Evolutionary conservation across 2,113 vertebrate species (phyloP), one percentile per base, ranked within the genome.

Genomic region (Heterotis niloticus): DNA sequence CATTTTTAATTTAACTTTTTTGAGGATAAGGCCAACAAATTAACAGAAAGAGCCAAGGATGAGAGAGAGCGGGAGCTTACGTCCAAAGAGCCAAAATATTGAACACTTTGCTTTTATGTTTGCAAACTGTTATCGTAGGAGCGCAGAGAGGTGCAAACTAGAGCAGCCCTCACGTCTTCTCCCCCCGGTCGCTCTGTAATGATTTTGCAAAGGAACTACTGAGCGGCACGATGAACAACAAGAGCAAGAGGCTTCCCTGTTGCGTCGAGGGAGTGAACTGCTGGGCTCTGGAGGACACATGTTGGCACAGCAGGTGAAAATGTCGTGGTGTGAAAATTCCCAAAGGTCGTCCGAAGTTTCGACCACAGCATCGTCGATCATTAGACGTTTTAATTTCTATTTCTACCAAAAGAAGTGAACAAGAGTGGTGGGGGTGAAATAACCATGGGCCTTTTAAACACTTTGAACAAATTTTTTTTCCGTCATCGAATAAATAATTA

Each of bases 291-390:
- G 29, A 71, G 62, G 68, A 62, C 65, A 17, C 54, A 65, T 44
- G 54, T 72, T 70, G n/a, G n/a, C n/a, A n/a, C n/a, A n/a, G n/a
- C n/a, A n/a, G n/a, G n/a, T n/a, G n/a, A n/a, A n/a, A n/a, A n/a
- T n/a, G n/a, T n/a, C n/a, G n/a, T n/a, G n/a, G n/a, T n/a, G n/a
- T n/a, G n/a, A 69, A 28, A 65, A 10, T 26, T 72, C 11, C 51
- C 51, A 20, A 72, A 72, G 70, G 44, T 72, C 70, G 56, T 52
- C 54, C 71, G 7, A 74, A 74, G 54, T 26, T 62, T 74, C 54
- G 56, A 14, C 52, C 5, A 23, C 10, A 54, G 71, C 28, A 74
- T 10, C 54, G 56, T 74, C 57, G 54, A 59, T 57, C 71, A 13
- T n/a, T 51, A 11, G 54, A 51, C 9, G 18, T 28, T 28, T 74